Conservation (phyloP, 1,140 invertebrate species). For the Nomia melanderi region DNA sequence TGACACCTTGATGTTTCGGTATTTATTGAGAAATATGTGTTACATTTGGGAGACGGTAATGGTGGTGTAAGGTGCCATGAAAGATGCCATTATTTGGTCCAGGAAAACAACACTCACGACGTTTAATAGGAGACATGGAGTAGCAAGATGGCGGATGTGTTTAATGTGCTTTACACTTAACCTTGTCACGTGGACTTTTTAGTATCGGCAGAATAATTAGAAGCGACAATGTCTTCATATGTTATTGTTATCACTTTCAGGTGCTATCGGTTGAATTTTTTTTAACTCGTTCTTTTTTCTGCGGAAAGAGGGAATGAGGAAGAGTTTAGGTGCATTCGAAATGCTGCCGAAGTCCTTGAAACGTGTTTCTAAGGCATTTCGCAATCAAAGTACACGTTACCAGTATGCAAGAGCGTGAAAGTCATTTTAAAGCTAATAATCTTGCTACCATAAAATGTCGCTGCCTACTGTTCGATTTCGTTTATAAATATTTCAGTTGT, state of each 20-base stretch:
- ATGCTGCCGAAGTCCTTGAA: constrained; percentile 31
- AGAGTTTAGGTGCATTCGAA: neutral
- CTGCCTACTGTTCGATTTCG: neutral
- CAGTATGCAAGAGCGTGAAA: constrained; percentile 35
- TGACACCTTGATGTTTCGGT: too few species aligned
- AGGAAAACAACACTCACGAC: neutral
- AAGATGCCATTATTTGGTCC: neutral
- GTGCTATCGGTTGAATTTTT: neutral
- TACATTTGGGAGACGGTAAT: too few species aligned
- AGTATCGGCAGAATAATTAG: neutral
- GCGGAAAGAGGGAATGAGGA: too few species aligned
- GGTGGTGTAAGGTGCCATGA: too few species aligned
- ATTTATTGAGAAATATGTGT: neutral
- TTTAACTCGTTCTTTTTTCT: neutral
- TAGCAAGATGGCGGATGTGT: constrained; percentile 43
- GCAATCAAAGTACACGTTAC: constrained; percentile 28
- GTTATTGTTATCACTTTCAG: neutral
- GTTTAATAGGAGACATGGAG: constrained; percentile 16
- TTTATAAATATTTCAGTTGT: neutral
- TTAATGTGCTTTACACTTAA: constrained; percentile 33
- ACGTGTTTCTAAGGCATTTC: constrained; percentile 21
- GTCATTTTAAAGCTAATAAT: constrained; percentile 12
- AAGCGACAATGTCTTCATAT: accelerated
- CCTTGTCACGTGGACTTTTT: constrained; percentile 30
- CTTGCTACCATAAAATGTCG: neutral